A percentile compares a stretch with the other conserved stretches of the same genome.
phyloP scores from a whole-genome alignment of 2,797 vertebrate species.

The Sternarchorhynchus goeldii region DNA sequence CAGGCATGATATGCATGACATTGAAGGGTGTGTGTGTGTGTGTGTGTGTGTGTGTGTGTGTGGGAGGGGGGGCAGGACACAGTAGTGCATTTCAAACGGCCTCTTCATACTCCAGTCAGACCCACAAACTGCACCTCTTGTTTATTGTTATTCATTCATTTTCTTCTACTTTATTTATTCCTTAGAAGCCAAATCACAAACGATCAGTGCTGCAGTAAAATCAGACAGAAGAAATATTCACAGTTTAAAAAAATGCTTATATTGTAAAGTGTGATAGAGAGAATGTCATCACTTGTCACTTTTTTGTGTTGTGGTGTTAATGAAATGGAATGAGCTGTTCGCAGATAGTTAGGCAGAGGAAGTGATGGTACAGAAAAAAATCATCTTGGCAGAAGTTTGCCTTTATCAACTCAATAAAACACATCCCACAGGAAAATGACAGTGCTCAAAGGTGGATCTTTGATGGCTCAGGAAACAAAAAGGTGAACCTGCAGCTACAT shows the following conservation, averaged over 20 bases:
- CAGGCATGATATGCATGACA: conserved; percentile 38
- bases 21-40: neutral
- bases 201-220: neutral
- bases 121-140: neutral
- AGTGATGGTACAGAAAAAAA: conserved; percentile 21
- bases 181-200: too few species aligned
- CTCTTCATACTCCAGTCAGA: neutral
- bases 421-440: neutral
- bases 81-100: neutral
- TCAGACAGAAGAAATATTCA: neutral
- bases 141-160: too few species aligned
- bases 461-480: too few species aligned
- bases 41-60: too few species aligned
- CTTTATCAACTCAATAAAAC: conserved; percentile 30
- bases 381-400: conserved; percentile 15
- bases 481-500: too few species aligned
- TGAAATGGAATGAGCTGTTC: conserved; percentile 18
- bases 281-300: conserved; percentile 29
- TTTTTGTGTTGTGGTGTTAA: conserved; percentile 35
- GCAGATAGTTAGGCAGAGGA: conserved; percentile 19
- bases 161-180: neutral
- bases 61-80: neutral
- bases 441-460: too few species aligned
- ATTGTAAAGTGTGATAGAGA: neutral
- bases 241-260: neutral